phyloP scores from a whole-genome alignment of 2,797 vertebrate species.

The Hafferia zeledoni region DNA sequence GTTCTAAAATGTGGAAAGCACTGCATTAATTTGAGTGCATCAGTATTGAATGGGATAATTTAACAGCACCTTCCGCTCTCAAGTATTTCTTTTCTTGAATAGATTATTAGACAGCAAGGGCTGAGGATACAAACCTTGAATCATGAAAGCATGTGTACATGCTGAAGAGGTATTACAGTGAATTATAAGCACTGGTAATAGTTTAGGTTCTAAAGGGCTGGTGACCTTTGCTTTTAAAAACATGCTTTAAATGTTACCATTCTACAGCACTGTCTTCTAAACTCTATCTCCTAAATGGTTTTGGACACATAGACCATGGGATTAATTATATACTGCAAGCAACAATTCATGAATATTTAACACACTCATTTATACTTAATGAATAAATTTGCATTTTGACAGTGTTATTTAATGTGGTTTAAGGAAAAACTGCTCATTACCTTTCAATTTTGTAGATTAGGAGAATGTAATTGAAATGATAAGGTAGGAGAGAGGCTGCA shows the following conservation, averaged over 20 bases:
- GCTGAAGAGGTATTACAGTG: slow-evolving; percentile 16
- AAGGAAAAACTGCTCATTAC: slow-evolving; percentile 83
- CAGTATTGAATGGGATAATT: slow-evolving; percentile 26
- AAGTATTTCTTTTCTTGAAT: slow-evolving; percentile 56
- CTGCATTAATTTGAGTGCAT: slow-evolving; percentile 16
- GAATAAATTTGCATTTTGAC: slow-evolving; percentile 86
- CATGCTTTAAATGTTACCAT: slow-evolving; percentile 51
- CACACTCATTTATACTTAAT: slow-evolving; percentile 84
- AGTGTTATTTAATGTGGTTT: slow-evolving; percentile 83
- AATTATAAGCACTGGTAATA: slow-evolving; percentile 44
- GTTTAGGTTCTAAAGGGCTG: slow-evolving; percentile 34
- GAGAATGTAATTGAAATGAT: slow-evolving; percentile 79
- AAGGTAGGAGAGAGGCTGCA: slow-evolving; percentile 61
- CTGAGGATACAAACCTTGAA: slow-evolving; percentile 36
- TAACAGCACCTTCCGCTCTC: slow-evolving; percentile 36
- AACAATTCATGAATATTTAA: slow-evolving; percentile 87
- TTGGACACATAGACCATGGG: slow-evolving; percentile 79
- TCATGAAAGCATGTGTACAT: slow-evolving; percentile 1
- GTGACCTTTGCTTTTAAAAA: slow-evolving; percentile 55
- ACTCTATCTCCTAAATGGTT: slow-evolving; percentile 69
- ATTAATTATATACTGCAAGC: slow-evolving; percentile 82
- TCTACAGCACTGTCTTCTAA: slow-evolving; percentile 41
- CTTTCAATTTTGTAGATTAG: slow-evolving; percentile 80
- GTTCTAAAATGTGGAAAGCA: slow-evolving; percentile 46
- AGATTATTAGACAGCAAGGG: slow-evolving; percentile 51